Evolutionary conservation across 1,140 invertebrate genomes (phyloP), one percentile per base, ranked within the genome.

Genomic region (Patella vulgata): DNA sequence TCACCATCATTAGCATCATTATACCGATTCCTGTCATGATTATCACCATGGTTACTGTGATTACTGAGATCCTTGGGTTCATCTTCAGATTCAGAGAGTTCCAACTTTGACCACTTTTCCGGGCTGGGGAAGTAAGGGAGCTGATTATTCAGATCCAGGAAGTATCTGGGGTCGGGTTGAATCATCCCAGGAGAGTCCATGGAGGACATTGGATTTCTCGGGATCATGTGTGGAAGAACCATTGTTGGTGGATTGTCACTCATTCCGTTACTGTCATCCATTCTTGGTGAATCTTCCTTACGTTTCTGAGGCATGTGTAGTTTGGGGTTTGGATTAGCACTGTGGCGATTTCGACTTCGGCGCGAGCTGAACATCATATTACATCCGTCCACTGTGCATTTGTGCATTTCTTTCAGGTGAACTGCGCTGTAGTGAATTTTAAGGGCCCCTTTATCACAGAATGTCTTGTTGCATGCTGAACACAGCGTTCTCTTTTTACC

Each of bases 351-450:
- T 30, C 97, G 87, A 23, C 95, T 97, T 60, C 97, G 87, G 66
- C 97, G 87, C 14, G 95, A 98, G 82, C 95, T 98, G 81, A 99
- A 99, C 93, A 98, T 97, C 94, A 98, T 99, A 80, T 93, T 98
- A 85, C 97, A 99, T 0, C 97, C 97, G 75, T 96, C 93, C 0
- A 99, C 95, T 0, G 96, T 98, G 81, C 97, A 99, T 82, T 96
- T 96, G 84, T 99, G 97, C 97, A 99, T 99, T 87, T 99, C 98
- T 21, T 82, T 89, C 58, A 99, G 83, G 84, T 99, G 98, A 6
- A 99, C 98, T 0, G 98, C 97, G 47, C 96, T 98, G 80, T 98
- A 99, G 81, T 99, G 98, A 25, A 99, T 99, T 85, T 99, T 99
- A 1, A 99, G 87, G 0, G 98, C 98, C 43, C 83, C 83, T 87